Conservation (phyloP, 2,113 vertebrate species). For the Vicugna pacos region DNA sequence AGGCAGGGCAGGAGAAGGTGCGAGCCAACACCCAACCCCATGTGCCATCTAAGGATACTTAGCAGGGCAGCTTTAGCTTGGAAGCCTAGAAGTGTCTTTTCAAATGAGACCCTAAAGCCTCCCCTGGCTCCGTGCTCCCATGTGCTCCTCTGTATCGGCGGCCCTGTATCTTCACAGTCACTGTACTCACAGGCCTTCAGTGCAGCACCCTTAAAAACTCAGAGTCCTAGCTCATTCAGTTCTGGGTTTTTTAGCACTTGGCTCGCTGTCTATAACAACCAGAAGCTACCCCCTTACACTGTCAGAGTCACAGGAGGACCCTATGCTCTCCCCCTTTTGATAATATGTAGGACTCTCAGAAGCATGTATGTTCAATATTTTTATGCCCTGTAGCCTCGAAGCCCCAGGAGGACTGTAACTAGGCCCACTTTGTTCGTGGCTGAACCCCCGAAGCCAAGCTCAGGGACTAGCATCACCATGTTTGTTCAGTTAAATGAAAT, state of each 20-base stretch:
- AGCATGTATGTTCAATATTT: background rate
- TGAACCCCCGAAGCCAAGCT: background rate
- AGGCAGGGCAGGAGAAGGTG: too few relatives aligned
- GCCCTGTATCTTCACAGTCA: background rate
- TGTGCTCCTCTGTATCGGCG: rapidly evolving
- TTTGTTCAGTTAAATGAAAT: background rate
- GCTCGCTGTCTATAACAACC: background rate
- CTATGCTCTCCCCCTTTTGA: background rate
- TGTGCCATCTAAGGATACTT: too few relatives aligned
- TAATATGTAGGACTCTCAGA: background rate
- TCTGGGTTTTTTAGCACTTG: background rate
- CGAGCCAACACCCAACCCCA: background rate
- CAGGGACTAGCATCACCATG: background rate
- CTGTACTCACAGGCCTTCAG: background rate
- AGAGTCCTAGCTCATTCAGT: background rate
- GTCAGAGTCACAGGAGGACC: background rate
- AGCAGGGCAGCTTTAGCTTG: background rate
- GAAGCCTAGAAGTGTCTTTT: background rate
- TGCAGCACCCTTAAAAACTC: background rate
- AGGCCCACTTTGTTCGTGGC: background rate
- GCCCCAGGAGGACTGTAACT: background rate
- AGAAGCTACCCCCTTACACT: background rate
- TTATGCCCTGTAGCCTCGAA: background rate
- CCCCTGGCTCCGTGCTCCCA: background rate
- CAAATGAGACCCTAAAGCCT: background rate